phyloP scores from a whole-genome alignment of 2,888 invertebrate genomes.

The Hymenopus coronatus region DNA sequence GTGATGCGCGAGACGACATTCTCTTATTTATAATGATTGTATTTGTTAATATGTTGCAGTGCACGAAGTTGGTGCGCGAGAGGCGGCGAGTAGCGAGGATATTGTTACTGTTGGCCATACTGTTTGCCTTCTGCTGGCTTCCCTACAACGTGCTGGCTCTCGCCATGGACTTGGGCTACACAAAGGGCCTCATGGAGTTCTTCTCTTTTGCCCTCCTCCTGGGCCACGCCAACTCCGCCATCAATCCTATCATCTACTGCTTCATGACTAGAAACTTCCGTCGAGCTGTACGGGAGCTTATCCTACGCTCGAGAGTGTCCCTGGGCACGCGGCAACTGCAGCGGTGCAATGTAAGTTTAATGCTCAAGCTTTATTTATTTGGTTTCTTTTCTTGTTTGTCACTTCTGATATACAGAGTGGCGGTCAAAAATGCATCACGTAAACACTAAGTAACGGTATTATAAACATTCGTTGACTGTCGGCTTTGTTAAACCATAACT shows the following conservation, averaged over 20 bases:
- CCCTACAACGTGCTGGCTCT: slow-evolving; percentile 71
- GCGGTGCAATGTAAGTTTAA: slow-evolving; percentile 40
- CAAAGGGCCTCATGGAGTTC: slow-evolving; percentile 37
- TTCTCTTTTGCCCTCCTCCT: slow-evolving; percentile 66
- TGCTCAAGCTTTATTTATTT: background rate
- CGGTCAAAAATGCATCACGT: too few relatives aligned
- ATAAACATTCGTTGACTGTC: too few relatives aligned
- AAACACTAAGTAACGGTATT: too few relatives aligned
- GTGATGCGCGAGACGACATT: slow-evolving; percentile 27
- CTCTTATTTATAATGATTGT: background rate
- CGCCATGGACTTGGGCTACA: slow-evolving; percentile 52
- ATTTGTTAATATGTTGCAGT: slow-evolving; percentile 18
- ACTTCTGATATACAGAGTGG: too few relatives aligned
- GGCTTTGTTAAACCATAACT: too few relatives aligned
- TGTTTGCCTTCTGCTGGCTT: slow-evolving; percentile 76
- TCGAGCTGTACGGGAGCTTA: slow-evolving; percentile 59
- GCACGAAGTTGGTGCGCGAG: slow-evolving; percentile 59
- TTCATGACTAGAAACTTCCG: slow-evolving; percentile 72
- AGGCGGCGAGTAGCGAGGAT: slow-evolving; percentile 74
- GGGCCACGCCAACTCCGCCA: slow-evolving; percentile 73
- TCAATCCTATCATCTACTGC: slow-evolving; percentile 75
- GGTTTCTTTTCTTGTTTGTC: too few relatives aligned
- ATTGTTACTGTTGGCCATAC: slow-evolving; percentile 65
- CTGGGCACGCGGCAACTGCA: slow-evolving; percentile 36
- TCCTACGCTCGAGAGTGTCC: slow-evolving; percentile 27